phyloP scores from a whole-genome alignment of 2,797 vertebrate species.

The Phylloscopus collybita region DNA sequence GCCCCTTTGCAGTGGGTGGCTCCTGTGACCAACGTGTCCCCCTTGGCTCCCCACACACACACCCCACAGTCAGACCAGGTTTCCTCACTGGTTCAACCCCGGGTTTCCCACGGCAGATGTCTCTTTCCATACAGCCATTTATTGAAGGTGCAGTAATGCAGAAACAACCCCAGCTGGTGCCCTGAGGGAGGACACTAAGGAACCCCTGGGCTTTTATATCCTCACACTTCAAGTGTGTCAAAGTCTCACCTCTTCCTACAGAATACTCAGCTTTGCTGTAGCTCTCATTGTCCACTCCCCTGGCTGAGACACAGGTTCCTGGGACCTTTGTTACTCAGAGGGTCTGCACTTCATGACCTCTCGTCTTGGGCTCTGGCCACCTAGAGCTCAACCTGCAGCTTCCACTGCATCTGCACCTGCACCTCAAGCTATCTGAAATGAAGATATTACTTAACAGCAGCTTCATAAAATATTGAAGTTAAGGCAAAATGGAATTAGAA shows the following conservation, averaged over 20 bases:
- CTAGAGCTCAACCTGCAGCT: background rate
- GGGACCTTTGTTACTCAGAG: background rate
- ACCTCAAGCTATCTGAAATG: accelerated
- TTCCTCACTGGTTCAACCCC: accelerated
- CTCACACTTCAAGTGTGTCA: background rate
- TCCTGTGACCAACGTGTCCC: accelerated
- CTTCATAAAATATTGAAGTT: constrained; percentile 10
- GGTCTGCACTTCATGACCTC: background rate
- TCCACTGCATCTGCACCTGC: background rate
- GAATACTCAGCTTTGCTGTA: background rate
- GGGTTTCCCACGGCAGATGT: background rate
- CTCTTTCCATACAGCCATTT: background rate
- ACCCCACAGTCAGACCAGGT: background rate
- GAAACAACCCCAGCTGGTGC: accelerated
- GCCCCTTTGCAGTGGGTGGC: accelerated
- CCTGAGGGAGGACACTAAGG: too few relatives aligned
- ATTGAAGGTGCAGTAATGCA: background rate
- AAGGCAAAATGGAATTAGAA: constrained; percentile 20
- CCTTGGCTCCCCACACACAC: background rate
- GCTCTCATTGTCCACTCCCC: background rate
- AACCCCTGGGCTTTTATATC: background rate
- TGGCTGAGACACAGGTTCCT: too few relatives aligned
- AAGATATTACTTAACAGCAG: background rate
- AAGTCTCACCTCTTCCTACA: background rate
- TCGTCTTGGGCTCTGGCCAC: background rate